Base-by-base conservation (phyloP, 2,888 invertebrate genomes). In the Ormyrus rosae region DNA sequence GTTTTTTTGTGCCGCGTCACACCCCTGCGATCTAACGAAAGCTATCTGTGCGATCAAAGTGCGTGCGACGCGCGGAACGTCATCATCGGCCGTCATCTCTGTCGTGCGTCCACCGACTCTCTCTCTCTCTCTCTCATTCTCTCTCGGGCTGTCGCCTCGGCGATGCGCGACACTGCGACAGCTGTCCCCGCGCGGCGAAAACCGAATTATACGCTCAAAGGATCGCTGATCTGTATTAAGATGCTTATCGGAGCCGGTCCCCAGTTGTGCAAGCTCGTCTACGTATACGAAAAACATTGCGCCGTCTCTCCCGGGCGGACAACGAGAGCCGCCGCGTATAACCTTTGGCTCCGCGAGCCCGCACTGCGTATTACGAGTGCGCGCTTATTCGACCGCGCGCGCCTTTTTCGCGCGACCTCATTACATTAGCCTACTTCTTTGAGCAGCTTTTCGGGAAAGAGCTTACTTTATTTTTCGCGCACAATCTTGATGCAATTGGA, bases 171-270 rank as follows among this genome's bases (percentile, higher is more conserved):
- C 19, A 6, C 53, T 84, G 86, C 88, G 88, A 90, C 90, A 90
- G 90, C 89, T 90, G 90, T 90, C 89, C 86, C 87, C 86, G 86
- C 87, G 86, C 87, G 86, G 86, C 88, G 86, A 86, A 89, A 89
- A 90, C 88, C 87, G 87, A 90, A 90, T 90, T 89, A 90, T 88
- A 89, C 87, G 86, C 89, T 89, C 90, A 88, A 88, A 89, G 88
- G 87, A 89, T 87, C 88, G 85, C 85, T 87, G 88, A 90, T 90
- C 90, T 90, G 87, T 90, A 89, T 90, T 90, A 88, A 90, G 90
- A 90, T 90, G 74, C 74, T 86, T 90, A 90, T 90, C 90, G 68
- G 58, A 4, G 6, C 51, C 8, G 19, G 50, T 67, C 72, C 72
- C 75, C 74, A 71, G 74, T 78, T 81, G 71, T 71, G 68, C 65